These are phyloP conservation scores for Pygmarrhopalites habei DNA, from an alignment of 1,140 invertebrate species.

Conservation along the genomic window DNA sequence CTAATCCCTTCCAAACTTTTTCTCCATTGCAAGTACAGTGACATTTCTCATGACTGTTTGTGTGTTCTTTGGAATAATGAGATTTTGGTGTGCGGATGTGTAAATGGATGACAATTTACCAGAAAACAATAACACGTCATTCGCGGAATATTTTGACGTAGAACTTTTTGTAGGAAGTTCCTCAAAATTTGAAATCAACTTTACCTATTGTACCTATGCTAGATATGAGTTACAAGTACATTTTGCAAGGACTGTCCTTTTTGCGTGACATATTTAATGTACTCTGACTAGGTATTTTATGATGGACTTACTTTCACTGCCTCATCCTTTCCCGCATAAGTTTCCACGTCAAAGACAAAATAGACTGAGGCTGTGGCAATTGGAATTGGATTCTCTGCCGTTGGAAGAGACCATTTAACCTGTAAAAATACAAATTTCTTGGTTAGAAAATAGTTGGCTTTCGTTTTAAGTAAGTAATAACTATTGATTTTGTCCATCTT, in stretches of 20 bases:
- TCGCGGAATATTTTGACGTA: background rate
- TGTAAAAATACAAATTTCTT: too few relatives aligned
- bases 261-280: background rate
- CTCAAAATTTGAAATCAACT: too few relatives aligned
- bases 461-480: too few relatives aligned
- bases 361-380: constrained; percentile 33
- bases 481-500: too few relatives aligned
- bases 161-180: too few relatives aligned
- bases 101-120: too few relatives aligned
- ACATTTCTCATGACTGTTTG: too few relatives aligned
- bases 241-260: background rate
- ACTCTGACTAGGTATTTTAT: background rate
- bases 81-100: too few relatives aligned
- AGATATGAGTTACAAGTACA: background rate
- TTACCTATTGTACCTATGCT: background rate
- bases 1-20: too few relatives aligned
- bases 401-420: constrained; percentile 31
- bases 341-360: constrained; percentile 30
- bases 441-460: background rate
- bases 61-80: too few relatives aligned
- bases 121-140: too few relatives aligned
- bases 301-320: constrained; percentile 18
- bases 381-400: constrained; percentile 21
- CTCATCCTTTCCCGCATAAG: constrained; percentile 15
- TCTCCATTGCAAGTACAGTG: too few relatives aligned